Conservation (phyloP, 2,888 invertebrate species). For the Pinctada fucata region DNA sequence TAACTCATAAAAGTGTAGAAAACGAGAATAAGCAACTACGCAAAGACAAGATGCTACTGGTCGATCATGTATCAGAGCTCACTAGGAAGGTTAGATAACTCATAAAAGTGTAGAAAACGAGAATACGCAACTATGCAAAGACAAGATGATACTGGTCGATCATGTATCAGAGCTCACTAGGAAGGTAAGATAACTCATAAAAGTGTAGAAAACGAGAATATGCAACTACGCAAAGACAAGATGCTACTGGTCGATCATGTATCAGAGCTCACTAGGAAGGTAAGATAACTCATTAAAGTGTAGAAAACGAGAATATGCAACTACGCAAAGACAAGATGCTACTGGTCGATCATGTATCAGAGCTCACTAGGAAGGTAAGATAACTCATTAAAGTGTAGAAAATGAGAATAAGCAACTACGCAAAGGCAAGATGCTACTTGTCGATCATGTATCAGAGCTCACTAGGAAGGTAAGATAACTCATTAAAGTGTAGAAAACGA, state of each 20-base stretch:
- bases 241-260: slow-evolving; percentile 73
- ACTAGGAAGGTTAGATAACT: slow-evolving; percentile 69
- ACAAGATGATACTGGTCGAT: slow-evolving; percentile 73
- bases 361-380: slow-evolving; percentile 72
- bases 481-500: slow-evolving; percentile 63
- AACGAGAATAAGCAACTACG: slow-evolving; percentile 69
- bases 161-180: slow-evolving; percentile 74
- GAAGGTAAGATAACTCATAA: slow-evolving; percentile 63
- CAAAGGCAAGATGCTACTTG: slow-evolving; percentile 72
- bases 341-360: slow-evolving; percentile 74
- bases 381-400: slow-evolving; percentile 53
- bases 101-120: slow-evolving; percentile 63
- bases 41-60: slow-evolving; percentile 72
- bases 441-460: slow-evolving; percentile 74
- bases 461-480: slow-evolving; percentile 68
- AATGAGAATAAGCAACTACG: slow-evolving; percentile 70
- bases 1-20: slow-evolving; percentile 52
- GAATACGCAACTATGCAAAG: slow-evolving; percentile 69
- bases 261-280: slow-evolving; percentile 73
- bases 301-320: slow-evolving; percentile 68
- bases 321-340: slow-evolving; percentile 72
- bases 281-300: slow-evolving; percentile 45
- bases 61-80: slow-evolving; percentile 74
- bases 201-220: slow-evolving; percentile 64
- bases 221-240: slow-evolving; percentile 72